Evolutionary conservation across 1,140 invertebrate genomes (phyloP), one percentile per base, ranked within the genome.

Genomic region (Drosophila oshimai): DNA sequence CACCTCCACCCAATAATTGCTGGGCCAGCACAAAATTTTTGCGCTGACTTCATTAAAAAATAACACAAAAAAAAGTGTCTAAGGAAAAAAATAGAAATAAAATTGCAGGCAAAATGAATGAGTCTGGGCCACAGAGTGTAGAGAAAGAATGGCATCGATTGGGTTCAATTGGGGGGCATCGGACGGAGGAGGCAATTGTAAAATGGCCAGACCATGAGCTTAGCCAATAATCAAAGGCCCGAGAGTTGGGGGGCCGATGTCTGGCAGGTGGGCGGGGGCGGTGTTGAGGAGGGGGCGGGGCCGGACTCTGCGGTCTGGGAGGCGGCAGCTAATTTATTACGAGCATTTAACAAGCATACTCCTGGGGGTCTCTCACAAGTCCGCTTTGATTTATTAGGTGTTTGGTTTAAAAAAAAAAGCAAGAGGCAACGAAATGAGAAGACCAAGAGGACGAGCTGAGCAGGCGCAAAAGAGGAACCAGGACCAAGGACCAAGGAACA

Each of bases 291-390:
- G 15, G 20, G 44, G 20, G 45, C 24, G 24, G 24, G 17, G 33
- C 33, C 20, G 5, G 28, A 13, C 22, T 22, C 12, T 67, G 70
- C 36, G 64, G 70, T 74, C 57, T 50, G 55, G 34, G 46, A 37
- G 60, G 70, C 64, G 74, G 74, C 70, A 80, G 80, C 80, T 84
- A 84, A 84, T 84, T 86, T 84, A 84, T 84, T 84, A 84, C 80
- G 80, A 84, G 75, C 80, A 84, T 84, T 84, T 84, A 84, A 84
- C 80, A 84, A 84, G 80, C 75, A 84, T 84, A 86, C 80, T 84
- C 80, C 67, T 47, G 80, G 80, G 80, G 81, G 68, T 64, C 74
- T 47, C 60, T 73, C 60, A 68, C 55, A 53, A 74, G 80, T 73
- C 72, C 75, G 76, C 80, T 84, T 84, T 84, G 80, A 84, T 84